phyloP scores from a whole-genome alignment of 2,888 invertebrate genomes.

The Agonopterix arenella region DNA sequence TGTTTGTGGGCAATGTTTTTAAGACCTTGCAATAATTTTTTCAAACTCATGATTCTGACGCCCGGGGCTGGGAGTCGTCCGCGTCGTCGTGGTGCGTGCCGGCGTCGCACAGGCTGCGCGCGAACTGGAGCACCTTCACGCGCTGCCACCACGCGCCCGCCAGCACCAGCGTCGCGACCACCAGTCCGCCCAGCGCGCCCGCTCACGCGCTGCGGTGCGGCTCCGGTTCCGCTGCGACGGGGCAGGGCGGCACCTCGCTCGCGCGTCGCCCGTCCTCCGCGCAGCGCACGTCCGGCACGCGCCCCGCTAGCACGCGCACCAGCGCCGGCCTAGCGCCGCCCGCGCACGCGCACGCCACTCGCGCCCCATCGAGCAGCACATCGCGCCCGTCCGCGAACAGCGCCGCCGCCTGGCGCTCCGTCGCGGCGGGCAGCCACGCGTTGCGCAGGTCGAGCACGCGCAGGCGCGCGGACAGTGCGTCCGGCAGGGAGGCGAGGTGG shows the following conservation, averaged over 20 bases:
- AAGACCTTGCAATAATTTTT: too few relatives aligned
- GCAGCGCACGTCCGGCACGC: slow-evolving; percentile 16
- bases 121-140: slow-evolving; percentile 16
- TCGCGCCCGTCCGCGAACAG: slow-evolving; percentile 5
- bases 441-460: slow-evolving; percentile 14
- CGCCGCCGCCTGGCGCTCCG: slow-evolving; percentile 5
- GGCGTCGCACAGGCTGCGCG: slow-evolving; percentile 14
- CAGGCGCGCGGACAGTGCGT: background rate
- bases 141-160: slow-evolving; percentile 10
- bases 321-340: too few relatives aligned
- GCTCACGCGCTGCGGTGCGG: slow-evolving; percentile 8
- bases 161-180: too few relatives aligned
- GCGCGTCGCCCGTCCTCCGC: background rate
- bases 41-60: too few relatives aligned
- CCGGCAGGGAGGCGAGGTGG: background rate
- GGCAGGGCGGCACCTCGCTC: slow-evolving; percentile 12
- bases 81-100: slow-evolving; percentile 14
- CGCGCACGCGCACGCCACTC: slow-evolving; percentile 1
- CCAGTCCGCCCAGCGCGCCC: too few relatives aligned
- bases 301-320: slow-evolving; percentile 7
- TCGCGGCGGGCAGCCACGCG: slow-evolving; percentile 13
- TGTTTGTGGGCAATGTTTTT: too few relatives aligned
- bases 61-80: slow-evolving; percentile 11
- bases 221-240: slow-evolving; percentile 7
- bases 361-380: slow-evolving; percentile 18